Evolutionary conservation across 92 coral and sea anemone genomes (phyloP), one percentile per base, ranked within the genome.

Genomic region (Muricea muricata): DNA sequence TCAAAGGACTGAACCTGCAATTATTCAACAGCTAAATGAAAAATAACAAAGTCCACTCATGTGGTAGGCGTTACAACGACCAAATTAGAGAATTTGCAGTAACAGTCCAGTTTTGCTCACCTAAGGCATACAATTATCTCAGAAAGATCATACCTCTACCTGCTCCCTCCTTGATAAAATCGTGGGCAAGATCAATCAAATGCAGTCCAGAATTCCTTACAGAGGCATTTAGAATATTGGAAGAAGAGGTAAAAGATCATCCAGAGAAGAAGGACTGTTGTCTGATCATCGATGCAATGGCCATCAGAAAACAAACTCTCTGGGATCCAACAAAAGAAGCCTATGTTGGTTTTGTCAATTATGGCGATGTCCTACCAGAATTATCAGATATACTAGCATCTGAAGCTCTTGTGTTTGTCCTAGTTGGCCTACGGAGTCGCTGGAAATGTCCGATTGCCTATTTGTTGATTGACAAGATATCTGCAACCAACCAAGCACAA

Each of bases 341-440:
- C 13, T 75, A 75, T 50, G 55, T 46, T 47, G 80, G 80, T 17
- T 75, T 75, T 48, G 65, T 75, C 0, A 30, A 75, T 48, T 75
- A 75, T 75, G 80, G 80, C 17, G 3, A 6, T 0, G n/a, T 14
- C 1, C 48, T 6, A 8, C 21, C 9, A 24, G 10, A 35, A 45
- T 21, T 17, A 37, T 14, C 80, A 28, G 40, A 74, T 35, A 29
- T 24, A 4, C 34, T 74, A 30, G 80, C 80, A 20, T 74, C 63
- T 20, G 63, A 74, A 74, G 80, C 80, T 1, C 41, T 74, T 5
- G 80, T 74, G 2, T 74, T 74, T 47, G 11, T 13, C 8, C 52
- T 74, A 21, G 58, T 41, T 20, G 79, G 79, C 0, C 0, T 41
- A 32, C 58, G 58, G 4, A 73, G 79, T 12, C 57, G 20, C 14